Evolutionary conservation across 2,888 invertebrate genomes (phyloP), one percentile per base, ranked within the genome.

Genomic region (Poecilobothrus nobilitatus): DNA sequence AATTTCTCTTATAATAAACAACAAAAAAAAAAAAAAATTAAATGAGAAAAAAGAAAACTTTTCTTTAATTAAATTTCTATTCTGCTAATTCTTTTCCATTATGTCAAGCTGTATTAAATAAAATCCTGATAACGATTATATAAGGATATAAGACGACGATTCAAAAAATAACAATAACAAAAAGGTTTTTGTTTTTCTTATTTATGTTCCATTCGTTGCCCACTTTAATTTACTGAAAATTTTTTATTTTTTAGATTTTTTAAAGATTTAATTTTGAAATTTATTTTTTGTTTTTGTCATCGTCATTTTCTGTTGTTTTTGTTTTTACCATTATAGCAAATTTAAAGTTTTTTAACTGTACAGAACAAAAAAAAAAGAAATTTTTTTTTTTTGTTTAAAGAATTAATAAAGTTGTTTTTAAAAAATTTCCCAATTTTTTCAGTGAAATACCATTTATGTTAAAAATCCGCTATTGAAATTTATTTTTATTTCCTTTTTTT

Each of bases 1-100:
- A 41, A 41, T 41, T 41, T 41, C 5, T 15, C 9, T 41, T 12
- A 41, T 41, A 41, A 41, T 12, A 2, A 27, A 27, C 27, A 27
- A 27, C 27, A 27, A 2, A 27, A 27, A 37, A 37, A 37, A 12
- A 37, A 37, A 5, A 37, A 37, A 37, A 37, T 10, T 7, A 37
- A 37, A 7, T 37, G 37, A 37, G 37, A 37, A 37, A 53, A 53
- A 18, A 18, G 18, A 53, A 53, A 53, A 53, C 53, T 53, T 53
- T 53, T 53, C 18, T 53, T 53, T 53, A 53, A 53, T 53, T 53
- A 53, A 53, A 53, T 53, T 53, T 53, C 53, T 53, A 53, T 53
- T 53, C 18, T 53, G 53, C 53, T 53, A 53, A 53, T 53, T 53
- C 53, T n/a, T 53, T 53, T 53, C 53, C n/a, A 53, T 53, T 53